A percentile compares a stretch with the other conserved stretches of the same genome.
Conservation (phyloP, 2,797 vertebrate genomes). For the Lophotriccus pileatus region DNA sequence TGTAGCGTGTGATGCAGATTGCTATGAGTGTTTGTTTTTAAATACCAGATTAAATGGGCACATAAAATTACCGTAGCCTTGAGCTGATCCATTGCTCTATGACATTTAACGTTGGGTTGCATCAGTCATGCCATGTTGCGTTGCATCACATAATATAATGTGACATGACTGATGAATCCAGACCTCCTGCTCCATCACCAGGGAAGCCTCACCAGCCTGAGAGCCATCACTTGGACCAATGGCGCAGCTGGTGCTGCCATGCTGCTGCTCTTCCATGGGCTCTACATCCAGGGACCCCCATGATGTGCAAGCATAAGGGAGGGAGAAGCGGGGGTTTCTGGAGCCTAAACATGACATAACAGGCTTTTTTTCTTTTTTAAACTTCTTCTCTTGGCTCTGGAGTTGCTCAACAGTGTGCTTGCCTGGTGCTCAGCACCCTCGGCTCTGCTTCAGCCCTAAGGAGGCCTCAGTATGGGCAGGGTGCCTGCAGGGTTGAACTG, state of each 20-base stretch:
- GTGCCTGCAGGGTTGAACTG: neutral
- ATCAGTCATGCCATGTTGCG: constrained; percentile 62
- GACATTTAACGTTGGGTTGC: constrained; percentile 70
- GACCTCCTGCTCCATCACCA: constrained; percentile 48
- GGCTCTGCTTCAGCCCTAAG: neutral
- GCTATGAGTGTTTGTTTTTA: constrained; percentile 69
- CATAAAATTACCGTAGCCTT: constrained; percentile 68
- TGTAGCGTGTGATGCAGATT: constrained; percentile 63
- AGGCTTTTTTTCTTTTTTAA: neutral
- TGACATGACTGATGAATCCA: constrained; percentile 64
- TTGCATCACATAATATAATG: constrained; percentile 58
- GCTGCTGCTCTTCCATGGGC: neutral
- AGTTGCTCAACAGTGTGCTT: rapidly evolving
- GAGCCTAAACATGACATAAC: rapidly evolving
- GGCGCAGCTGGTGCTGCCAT: constrained; percentile 27
- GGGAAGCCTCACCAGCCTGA: constrained; percentile 37
- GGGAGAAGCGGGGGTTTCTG: neutral
- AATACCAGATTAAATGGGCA: constrained; percentile 70
- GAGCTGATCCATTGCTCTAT: constrained; percentile 70
- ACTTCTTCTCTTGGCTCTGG: neutral
- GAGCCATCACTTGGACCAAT: neutral
- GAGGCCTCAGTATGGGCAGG: neutral
- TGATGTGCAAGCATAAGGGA: neutral
- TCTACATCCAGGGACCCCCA: neutral
- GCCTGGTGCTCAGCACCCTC: neutral